Percentiles rank a stretch among this genome's conserved stretches.
Evolutionary conservation across 37 sponge, comb jelly and placozoan species (phyloP).

Genomic region (Mnemiopsis leidyi): DNA sequence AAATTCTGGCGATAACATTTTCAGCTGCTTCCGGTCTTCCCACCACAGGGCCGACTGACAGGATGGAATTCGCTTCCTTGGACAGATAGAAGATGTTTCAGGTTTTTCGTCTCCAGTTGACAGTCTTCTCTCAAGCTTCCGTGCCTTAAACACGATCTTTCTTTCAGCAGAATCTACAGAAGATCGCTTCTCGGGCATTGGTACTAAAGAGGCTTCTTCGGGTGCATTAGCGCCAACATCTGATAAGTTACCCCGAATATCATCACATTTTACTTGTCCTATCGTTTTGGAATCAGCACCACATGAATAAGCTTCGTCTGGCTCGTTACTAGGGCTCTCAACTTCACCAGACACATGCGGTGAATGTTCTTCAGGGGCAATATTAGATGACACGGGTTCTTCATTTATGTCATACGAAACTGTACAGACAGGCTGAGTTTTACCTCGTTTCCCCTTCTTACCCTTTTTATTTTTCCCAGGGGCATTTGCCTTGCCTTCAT

Average conservation of each 20-base stretch:
- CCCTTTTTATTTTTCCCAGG: slow-evolving; percentile 31
- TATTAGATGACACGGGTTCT: neutral
- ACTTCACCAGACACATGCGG: too few relatives aligned
- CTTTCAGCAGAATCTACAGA: neutral
- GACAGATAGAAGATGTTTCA: neutral
- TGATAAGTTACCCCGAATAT: too few relatives aligned
- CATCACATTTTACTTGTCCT: too few relatives aligned
- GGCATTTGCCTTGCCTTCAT: neutral
- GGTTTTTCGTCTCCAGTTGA: neutral
- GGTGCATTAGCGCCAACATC: too few relatives aligned
- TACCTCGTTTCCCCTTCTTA: neutral
- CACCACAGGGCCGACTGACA: slow-evolving; percentile 26
- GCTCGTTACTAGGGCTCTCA: too few relatives aligned
- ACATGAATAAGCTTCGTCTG: too few relatives aligned
- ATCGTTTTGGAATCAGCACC: too few relatives aligned
- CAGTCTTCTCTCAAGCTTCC: neutral
- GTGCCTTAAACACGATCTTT: neutral
- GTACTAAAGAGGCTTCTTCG: neutral
- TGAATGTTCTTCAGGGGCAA: too few relatives aligned
- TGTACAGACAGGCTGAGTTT: neutral
- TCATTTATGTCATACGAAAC: neutral
- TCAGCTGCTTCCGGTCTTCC: neutral
- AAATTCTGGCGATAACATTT: neutral
- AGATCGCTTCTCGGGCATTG: neutral
- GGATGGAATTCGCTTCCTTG: neutral